phyloP scores from a whole-genome alignment of 37 sponge, comb jelly and placozoan genomes.

The Aphrocallistes beatrix region DNA sequence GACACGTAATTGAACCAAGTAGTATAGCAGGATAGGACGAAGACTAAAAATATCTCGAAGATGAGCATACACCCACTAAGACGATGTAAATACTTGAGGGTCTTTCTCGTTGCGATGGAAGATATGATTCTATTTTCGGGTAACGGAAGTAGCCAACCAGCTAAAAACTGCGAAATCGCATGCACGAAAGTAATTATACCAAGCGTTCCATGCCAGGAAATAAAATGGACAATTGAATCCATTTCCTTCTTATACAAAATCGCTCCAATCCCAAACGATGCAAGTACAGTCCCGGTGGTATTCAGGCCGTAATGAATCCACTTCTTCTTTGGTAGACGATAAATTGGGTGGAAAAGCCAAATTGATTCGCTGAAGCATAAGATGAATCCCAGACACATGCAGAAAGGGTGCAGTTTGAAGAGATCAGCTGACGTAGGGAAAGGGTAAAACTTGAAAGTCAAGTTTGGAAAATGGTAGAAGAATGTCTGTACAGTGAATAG shows the following conservation, averaged over 20 bases:
- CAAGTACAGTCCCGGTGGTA: neutral
- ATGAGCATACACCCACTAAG: neutral
- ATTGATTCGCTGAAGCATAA: neutral
- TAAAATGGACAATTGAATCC: neutral
- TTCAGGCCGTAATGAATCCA: conserved; percentile 9
- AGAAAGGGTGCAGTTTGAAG: conserved; percentile 1
- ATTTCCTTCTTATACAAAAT: conserved; percentile 11
- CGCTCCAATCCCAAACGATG: neutral
- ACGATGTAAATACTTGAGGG: neutral
- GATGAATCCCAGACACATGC: neutral
- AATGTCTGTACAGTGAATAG: neutral
- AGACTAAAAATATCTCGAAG: neutral
- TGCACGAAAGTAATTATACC: neutral
- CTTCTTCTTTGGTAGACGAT: neutral
- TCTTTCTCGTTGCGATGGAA: neutral
- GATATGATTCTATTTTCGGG: neutral
- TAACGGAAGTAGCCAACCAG: neutral
- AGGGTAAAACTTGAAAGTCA: neutral
- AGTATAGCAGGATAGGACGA: neutral
- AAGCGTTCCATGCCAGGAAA: conserved; percentile 3
- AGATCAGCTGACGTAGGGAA: neutral
- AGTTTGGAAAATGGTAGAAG: neutral
- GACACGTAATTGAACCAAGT: neutral
- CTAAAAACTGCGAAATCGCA: neutral
- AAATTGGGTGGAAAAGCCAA: neutral